Percentiles rank a stretch among this genome's conserved stretches.
These are phyloP conservation scores for Serripes groenlandicus DNA, from an alignment of 2,888 invertebrate genomes.

Conservation along the genomic window DNA sequence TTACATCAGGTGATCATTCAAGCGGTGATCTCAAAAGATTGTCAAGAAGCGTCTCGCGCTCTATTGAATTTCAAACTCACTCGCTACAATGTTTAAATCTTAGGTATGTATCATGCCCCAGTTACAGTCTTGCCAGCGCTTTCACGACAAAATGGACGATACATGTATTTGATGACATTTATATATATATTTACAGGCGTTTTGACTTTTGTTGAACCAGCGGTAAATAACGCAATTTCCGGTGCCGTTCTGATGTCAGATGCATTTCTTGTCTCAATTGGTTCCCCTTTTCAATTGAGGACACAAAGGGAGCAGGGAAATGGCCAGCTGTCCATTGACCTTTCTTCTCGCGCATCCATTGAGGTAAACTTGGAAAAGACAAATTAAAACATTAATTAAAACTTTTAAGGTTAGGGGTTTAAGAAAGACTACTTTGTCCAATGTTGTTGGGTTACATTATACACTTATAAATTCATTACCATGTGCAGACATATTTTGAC, in stretches of 20 bases:
- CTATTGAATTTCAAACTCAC: no score
- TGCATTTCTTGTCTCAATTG: not conserved
- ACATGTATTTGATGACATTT: not conserved
- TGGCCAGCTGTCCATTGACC: not conserved
- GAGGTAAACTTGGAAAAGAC: not conserved
- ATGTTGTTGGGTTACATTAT: no score
- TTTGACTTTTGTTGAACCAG: constrained; percentile 6
- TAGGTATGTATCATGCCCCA: no score
- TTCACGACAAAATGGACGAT: no score
- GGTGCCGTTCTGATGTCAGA: constrained; percentile 18
- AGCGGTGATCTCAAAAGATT: no score
- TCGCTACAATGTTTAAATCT: no score
- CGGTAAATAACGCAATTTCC: constrained; percentile 9
- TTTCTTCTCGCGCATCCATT: not conserved
- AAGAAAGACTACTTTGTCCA: no score
- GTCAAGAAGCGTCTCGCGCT: no score
- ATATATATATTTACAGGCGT: constrained; percentile 21
- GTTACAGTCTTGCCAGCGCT: no score
- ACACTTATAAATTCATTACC: not conserved
- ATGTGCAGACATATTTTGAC: not conserved
- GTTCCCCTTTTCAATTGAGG: not conserved
- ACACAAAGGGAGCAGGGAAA: not conserved
- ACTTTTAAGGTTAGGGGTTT: no score
- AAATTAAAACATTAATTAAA: no score
- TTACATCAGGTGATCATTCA: no score